These are phyloP conservation scores for Frieseomelitta varia DNA, from an alignment of 1,140 invertebrate species.

Conservation along the genomic window DNA sequence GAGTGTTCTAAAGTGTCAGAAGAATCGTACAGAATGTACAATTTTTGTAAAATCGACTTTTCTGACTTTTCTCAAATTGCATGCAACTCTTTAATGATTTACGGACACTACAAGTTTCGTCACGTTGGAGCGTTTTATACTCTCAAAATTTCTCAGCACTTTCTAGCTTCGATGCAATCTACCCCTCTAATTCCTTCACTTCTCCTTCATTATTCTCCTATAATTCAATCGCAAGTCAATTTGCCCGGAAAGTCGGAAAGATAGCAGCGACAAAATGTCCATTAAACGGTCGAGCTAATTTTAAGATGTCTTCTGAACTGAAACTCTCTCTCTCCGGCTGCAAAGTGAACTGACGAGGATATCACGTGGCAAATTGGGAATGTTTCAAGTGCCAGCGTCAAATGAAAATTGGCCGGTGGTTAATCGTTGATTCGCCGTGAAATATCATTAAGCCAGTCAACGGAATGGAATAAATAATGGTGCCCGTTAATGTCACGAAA, in stretches of 20 bases:
- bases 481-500: conserved; percentile 46
- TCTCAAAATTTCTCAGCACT: not conserved
- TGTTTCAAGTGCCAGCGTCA: not conserved
- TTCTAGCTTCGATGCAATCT: not conserved
- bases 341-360: not conserved
- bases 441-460: conserved; percentile 14
- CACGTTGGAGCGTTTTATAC: no score
- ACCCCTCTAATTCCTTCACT: not conserved
- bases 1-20: no score
- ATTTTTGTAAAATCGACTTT: no score
- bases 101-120: no score
- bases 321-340: no score
- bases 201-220: not conserved
- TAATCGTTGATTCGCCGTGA: not conserved
- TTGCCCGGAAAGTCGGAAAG: not conserved
- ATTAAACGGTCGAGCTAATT: not conserved
- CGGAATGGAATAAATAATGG: conserved; percentile 12
- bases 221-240: not conserved
- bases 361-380: not conserved
- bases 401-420: conserved; percentile 14
- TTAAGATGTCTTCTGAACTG: not conserved
- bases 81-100: no score
- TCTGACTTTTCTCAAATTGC: no score
- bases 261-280: not conserved
- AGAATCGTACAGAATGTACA: no score